Evolutionary conservation across 1,140 invertebrate genomes (phyloP).

Genomic region (Vanessa atalanta): DNA sequence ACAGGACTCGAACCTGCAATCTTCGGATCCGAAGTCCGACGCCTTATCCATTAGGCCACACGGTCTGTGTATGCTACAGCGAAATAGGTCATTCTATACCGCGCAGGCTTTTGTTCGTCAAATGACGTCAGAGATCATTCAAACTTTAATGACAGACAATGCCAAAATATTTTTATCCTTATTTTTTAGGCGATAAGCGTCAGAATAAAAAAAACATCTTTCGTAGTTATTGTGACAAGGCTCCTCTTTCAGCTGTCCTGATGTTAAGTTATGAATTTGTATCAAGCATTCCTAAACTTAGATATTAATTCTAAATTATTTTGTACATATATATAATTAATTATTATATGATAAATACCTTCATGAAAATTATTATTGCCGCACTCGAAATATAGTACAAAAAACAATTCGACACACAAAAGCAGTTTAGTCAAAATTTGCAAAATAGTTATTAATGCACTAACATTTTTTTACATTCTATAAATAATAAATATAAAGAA

Average conservation of each 20-base stretch:
- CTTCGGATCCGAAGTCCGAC: too few relatives aligned
- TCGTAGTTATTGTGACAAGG: neutral
- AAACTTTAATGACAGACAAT: neutral
- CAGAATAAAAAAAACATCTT: neutral
- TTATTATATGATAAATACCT: too few relatives aligned
- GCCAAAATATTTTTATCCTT: neutral
- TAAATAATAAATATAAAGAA: too few relatives aligned
- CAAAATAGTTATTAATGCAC: too few relatives aligned
- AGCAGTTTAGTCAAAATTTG: too few relatives aligned
- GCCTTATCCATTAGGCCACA: slow-evolving; percentile 87
- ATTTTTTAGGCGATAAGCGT: neutral
- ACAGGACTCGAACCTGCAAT: slow-evolving; percentile 91
- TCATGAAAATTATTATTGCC: too few relatives aligned
- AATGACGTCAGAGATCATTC: slow-evolving; percentile 46
- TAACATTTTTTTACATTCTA: too few relatives aligned
- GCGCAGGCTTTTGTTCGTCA: slow-evolving; percentile 34
- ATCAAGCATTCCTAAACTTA: too few relatives aligned
- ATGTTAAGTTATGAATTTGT: neutral
- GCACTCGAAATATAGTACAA: too few relatives aligned
- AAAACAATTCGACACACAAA: too few relatives aligned
- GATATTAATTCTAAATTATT: too few relatives aligned
- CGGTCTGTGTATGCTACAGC: slow-evolving; percentile 73
- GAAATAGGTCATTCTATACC: slow-evolving; percentile 48
- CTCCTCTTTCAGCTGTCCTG: slow-evolving; percentile 1
- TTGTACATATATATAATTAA: too few relatives aligned